Evolutionary conservation across 2,113 vertebrate genomes (phyloP), one percentile per base, ranked within the genome.

Genomic region (Neomonachus schauinslandi): DNA sequence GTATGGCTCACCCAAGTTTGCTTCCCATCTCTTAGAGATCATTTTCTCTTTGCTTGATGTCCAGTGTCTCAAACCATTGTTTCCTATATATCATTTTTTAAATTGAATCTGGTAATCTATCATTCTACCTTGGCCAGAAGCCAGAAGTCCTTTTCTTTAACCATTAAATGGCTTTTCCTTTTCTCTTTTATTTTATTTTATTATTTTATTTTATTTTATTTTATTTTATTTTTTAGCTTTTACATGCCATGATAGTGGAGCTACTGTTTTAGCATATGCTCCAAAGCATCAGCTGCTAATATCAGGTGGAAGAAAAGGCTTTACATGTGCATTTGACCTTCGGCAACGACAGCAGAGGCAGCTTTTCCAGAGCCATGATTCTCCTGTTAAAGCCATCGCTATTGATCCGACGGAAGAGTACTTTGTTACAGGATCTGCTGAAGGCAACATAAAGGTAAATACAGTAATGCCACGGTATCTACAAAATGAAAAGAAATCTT

Each of bases 291-390:
- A 99, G 97, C 98, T 99, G 24, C 98, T 99, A 72, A 98, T 99
- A 98, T 99, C 99, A 21, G 99, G 99, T 13, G 99, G 99, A 72
- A 99, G 99, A 98, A 99, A 99, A 98, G 99, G 99, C 77, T 99
- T 99, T 98, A 99, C 99, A 8, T 99, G 99, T 86, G 72, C 99
- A 87, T 99, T 99, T 99, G 99, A 99, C 98, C 99, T 99, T 91
- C 98, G 98, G 7, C 99, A 99, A 97, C 98, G 99, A 97, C 98
- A 99, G 69, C 99, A 99, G 97, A 99, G 99, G 1, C 99, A 99
- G 91, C 99, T 99, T 97, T 99, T 99, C 97, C 99, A 99, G 99
- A 99, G 99, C 93, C 99, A 99, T 74, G 99, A 99, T 98, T 99
- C 99, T 3, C 99, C 99, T 21, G 98, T 99, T 86, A 99, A 99